Percentiles rank a stretch among this genome's conserved stretches.
Evolutionary conservation across 2,113 vertebrate genomes (phyloP).

Genomic region (Plectropomus leopardus): DNA sequence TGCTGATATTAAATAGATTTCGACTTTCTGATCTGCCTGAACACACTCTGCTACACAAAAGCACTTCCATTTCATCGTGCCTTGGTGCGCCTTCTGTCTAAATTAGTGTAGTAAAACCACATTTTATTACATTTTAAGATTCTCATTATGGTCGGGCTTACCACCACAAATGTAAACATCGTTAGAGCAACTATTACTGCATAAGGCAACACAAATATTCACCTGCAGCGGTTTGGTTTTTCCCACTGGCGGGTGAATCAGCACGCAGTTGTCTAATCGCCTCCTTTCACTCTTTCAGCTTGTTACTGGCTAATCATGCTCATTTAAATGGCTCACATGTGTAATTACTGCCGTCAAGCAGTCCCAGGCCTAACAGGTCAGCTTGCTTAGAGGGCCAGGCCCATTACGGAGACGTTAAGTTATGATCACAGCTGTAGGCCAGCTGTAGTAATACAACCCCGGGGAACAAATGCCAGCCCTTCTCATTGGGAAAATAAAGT

Average conservation of each 20-base stretch:
- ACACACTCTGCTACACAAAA: constrained; percentile 40
- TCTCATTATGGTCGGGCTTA: constrained; percentile 50
- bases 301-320: constrained; percentile 77
- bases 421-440: constrained; percentile 79
- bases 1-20: constrained; percentile 56
- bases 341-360: constrained; percentile 77
- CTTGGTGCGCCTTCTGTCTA: constrained; percentile 22
- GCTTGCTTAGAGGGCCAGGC: constrained; percentile 65
- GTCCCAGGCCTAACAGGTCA: constrained; percentile 77
- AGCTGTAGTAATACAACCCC: constrained; percentile 75
- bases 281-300: constrained; percentile 75
- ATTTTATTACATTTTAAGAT: constrained; percentile 64
- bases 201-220: constrained; percentile 63
- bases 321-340: constrained; percentile 79
- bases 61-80: constrained; percentile 39
- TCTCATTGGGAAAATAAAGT: constrained; percentile 74
- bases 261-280: constrained; percentile 70
- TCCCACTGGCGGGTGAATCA: constrained; percentile 69
- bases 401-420: constrained; percentile 77
- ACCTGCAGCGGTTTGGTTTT: constrained; percentile 65
- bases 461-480: constrained; percentile 61
- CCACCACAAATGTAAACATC: constrained; percentile 55
- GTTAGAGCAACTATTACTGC: constrained; percentile 48
- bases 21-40: constrained; percentile 43
- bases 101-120: constrained; percentile 49